Evolutionary conservation across 2,113 vertebrate genomes (phyloP), one percentile per base, ranked within the genome.

Genomic region (Corapipo altera): DNA sequence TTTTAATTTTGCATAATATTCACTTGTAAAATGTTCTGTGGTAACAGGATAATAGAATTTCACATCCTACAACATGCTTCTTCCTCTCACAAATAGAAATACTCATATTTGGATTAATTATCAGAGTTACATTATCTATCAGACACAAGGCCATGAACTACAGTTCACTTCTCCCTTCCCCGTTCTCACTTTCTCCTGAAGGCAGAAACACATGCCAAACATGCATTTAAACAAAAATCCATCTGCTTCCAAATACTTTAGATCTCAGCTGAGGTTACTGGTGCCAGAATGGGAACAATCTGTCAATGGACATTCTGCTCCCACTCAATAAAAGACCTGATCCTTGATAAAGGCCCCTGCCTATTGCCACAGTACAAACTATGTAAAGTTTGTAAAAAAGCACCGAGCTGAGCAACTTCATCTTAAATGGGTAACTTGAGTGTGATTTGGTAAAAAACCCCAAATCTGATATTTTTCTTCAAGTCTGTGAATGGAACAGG

Each of bases 301-400:
- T 58, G 23, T 16, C 70, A 46, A 6, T 14, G 37, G 33, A 51
- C 51, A 11, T 79, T 27, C 52, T 76, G 13, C 15, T 49, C 30
- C 27, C 30, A 41, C 27, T 74, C 59, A 28, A 66, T 6, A 67
- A 49, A 62, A 57, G 20, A 33, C 16, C 1, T 33, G 8, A n/a
- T 16, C 30, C 32, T 46, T 13, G 55, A 32, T 37, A n/a, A 54
- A 74, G 69, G 67, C 9, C 35, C 20, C 55, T 0, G 0, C 5
- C 28, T 37, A n/a, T 0, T 65, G 54, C 41, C 66, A 27, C 1
- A 46, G 71, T 7, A 70, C 32, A n/a, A 64, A 48, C 44, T 52
- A 15, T 52, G 51, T 16, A 8, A 16, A 27, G 51, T 28, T 16
- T 28, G 26, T 52, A 14, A 22, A 28, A 62, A 55, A 59, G 10